phyloP scores from a whole-genome alignment of 2,113 vertebrate species.

The Ursus arctos region DNA sequence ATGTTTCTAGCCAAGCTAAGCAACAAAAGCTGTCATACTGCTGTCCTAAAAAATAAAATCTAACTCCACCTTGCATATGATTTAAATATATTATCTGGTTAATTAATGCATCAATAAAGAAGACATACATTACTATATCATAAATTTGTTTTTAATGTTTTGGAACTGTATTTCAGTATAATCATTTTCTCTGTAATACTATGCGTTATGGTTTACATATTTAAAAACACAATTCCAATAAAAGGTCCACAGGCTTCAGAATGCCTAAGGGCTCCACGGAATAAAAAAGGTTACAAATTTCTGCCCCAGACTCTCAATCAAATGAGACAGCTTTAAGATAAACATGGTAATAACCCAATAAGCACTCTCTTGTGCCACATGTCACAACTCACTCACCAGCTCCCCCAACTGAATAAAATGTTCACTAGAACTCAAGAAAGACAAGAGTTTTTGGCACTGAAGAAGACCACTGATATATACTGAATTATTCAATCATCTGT shows the following conservation, averaged over 20 bases:
- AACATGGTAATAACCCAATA: neutral
- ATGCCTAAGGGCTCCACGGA: neutral
- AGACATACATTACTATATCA: neutral
- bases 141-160: slow-evolving; percentile 12
- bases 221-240: slow-evolving; percentile 51
- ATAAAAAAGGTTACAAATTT: slow-evolving; percentile 33
- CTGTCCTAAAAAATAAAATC: slow-evolving; percentile 7
- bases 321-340: slow-evolving; percentile 16
- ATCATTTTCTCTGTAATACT: slow-evolving; percentile 1
- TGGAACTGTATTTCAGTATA: slow-evolving; percentile 30
- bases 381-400: neutral
- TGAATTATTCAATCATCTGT: slow-evolving; percentile 1
- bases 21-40: neutral
- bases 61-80: slow-evolving; percentile 28
- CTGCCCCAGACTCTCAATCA: neutral
- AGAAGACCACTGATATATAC: neutral
- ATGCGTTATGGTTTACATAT: neutral
- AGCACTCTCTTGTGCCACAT: neutral
- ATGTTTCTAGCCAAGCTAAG: neutral
- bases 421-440: neutral
- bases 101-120: slow-evolving; percentile 47
- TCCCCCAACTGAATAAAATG: slow-evolving; percentile 13
- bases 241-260: neutral
- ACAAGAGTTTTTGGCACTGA: slow-evolving; percentile 5
- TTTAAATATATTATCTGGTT: slow-evolving; percentile 41